Evolutionary conservation across 2,888 invertebrate genomes (phyloP), one percentile per base, ranked within the genome.

Genomic region (Tenthredo notha): DNA sequence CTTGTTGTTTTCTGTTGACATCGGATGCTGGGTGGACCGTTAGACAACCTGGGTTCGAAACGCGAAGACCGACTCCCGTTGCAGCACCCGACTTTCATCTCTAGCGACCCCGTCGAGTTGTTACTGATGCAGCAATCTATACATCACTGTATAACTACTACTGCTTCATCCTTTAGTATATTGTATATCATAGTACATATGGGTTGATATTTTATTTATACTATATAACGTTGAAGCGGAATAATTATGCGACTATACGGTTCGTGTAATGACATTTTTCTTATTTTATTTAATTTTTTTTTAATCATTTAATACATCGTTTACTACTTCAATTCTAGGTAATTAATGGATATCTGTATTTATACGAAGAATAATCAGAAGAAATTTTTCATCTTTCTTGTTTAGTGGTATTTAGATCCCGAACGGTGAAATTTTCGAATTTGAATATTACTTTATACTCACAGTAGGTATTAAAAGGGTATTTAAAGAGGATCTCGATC

Each of bases 31-130:
- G 84, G 85, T 86, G 87, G 85, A 91, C 91, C 91, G 91, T 91
- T 91, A 91, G 91, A 90, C 91, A 91, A 91, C 91, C 91, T 91
- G 91, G 88, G 86, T 87, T 87, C 88, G 88, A 84, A 82, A 70
- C 72, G 86, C 86, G 86, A 86, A 86, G 85, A 43, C 86, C 85
- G 88, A 87, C 86, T 88, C 87, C 87, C 88, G 88, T 88, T 88
- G 88, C 80, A 86, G 85, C 84, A 84, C 75, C 65, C 80, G 65
- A 80, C 80, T 80, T 65, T 80, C 61, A 80, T 80, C 80, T 61
- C 80, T 43, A 77, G 80, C 61, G 37, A 58, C 58, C 40, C 58
- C 61, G 43, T 21, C 80, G 61, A 33, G 37, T n/a, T n/a, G 77
- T 29, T 21, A 15, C 77, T 50, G 47, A 37, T 43, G 47, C 75